Evolutionary conservation across 2,888 invertebrate species (phyloP).

Genomic region (Mythimna impura): DNA sequence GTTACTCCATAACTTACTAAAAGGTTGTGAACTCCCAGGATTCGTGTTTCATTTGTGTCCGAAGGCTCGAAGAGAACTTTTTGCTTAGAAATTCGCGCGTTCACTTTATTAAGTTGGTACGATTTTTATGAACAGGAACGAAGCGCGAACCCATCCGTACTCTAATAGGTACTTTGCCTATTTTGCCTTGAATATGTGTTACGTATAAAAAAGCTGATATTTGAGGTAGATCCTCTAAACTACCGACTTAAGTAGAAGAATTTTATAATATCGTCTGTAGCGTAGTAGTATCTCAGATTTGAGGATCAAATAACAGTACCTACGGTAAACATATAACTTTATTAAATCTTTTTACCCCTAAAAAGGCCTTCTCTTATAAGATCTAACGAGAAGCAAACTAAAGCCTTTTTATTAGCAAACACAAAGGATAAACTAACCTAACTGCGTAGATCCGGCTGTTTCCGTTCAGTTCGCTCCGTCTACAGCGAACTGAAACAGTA

Average conservation of each 20-base stretch:
- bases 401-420: conserved; percentile 44
- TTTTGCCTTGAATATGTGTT: conserved; percentile 26
- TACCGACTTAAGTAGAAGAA: conserved; percentile 4
- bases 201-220: conserved; percentile 25
- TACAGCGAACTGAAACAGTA: conserved; percentile 23
- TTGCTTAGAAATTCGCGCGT: neutral
- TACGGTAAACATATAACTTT: conserved; percentile 11
- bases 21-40: conserved; percentile 33
- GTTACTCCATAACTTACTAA: conserved; percentile 47
- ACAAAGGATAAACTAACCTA: conserved; percentile 32
- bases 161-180: conserved; percentile 33
- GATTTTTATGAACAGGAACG: conserved; percentile 31
- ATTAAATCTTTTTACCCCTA: conserved; percentile 18
- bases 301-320: conserved; percentile 8
- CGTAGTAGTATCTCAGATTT: neutral
- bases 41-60: conserved; percentile 28
- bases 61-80: conserved; percentile 6
- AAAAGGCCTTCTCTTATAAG: conserved; percentile 34
- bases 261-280: neutral
- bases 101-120: conserved; percentile 23
- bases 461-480: conserved; percentile 12
- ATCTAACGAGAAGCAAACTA: conserved; percentile 46
- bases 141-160: conserved; percentile 10
- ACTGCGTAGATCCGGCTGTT: conserved; percentile 29
- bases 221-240: conserved; percentile 4